A percentile compares a stretch with the other conserved stretches of the same genome.
phyloP scores from a whole-genome alignment of 2,113 vertebrate genomes.

The Narcine bancroftii region DNA sequence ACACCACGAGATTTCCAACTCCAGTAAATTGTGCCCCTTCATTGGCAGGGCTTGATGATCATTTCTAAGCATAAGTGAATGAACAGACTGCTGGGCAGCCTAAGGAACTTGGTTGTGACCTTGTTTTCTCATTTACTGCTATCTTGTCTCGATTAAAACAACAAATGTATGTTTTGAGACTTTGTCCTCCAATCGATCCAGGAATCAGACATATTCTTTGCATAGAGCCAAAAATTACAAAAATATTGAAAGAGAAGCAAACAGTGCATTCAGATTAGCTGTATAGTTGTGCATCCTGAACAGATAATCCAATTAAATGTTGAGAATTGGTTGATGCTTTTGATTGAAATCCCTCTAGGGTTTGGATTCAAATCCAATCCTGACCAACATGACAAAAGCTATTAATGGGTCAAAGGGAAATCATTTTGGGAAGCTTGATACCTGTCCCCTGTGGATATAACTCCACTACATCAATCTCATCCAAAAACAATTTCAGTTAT shows the following conservation, averaged over 20 bases:
- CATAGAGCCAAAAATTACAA: background rate
- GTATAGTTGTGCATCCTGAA: slow-evolving; percentile 6
- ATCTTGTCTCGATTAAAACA: background rate
- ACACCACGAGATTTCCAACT: background rate
- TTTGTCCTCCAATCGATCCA: background rate
- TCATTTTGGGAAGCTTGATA: slow-evolving; percentile 17
- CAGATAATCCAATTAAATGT: slow-evolving; percentile 33
- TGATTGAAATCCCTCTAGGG: slow-evolving; percentile 7
- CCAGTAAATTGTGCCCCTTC: background rate
- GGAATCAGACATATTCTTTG: background rate
- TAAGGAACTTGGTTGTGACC: background rate
- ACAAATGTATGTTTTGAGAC: background rate
- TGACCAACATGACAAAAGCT: slow-evolving; percentile 10
- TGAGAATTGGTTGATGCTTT: background rate
- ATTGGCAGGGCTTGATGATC: background rate
- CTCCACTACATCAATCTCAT: background rate
- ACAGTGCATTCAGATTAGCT: background rate
- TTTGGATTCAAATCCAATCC: slow-evolving; percentile 12
- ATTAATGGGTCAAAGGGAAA: slow-evolving; percentile 14
- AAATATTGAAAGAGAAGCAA: background rate
- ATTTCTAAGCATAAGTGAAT: slow-evolving; percentile 9
- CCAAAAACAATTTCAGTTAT: background rate
- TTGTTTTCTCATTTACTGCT: background rate
- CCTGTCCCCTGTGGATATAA: background rate
- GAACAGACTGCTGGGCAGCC: background rate